Conservation (phyloP, 2,113 vertebrate genomes). For the Hyaena hyaena region DNA sequence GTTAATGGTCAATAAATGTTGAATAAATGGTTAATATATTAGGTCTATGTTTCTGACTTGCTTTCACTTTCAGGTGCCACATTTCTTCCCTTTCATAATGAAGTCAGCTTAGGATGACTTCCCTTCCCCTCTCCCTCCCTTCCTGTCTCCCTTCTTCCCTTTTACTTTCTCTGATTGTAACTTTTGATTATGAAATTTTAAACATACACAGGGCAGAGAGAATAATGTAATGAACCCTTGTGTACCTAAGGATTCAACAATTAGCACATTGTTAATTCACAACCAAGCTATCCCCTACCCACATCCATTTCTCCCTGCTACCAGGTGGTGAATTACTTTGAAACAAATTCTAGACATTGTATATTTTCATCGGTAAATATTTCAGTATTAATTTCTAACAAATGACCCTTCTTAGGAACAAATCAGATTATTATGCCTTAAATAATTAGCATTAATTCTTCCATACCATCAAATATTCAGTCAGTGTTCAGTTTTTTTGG, state of each 20-base stretch:
- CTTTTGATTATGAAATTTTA: not conserved
- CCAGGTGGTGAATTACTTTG: not conserved
- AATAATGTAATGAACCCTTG: not conserved
- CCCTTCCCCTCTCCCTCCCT: not conserved
- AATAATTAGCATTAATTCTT: conserved; percentile 20
- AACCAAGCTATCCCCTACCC: not conserved
- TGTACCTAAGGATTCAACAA: not conserved
- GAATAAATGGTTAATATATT: not conserved
- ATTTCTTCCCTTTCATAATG: not conserved
- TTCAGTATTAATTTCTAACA: conserved; percentile 4
- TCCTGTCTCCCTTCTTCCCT: not conserved
- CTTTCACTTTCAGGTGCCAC: not conserved
- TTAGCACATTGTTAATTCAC: not conserved
- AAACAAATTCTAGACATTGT: conserved; percentile 42
- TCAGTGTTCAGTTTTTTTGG: not conserved
- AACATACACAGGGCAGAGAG: not conserved
- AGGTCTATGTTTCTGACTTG: not conserved
- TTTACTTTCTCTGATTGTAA: not conserved
- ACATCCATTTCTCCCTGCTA: not conserved
- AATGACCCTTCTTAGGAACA: not conserved
- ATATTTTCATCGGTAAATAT: conserved; percentile 46
- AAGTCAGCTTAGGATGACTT: not conserved
- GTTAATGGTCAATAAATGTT: not conserved
- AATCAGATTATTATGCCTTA: not conserved
- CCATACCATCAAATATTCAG: not conserved